Conservation (phyloP, 2,113 vertebrate species). For the Aptenodytes patagonicus region DNA sequence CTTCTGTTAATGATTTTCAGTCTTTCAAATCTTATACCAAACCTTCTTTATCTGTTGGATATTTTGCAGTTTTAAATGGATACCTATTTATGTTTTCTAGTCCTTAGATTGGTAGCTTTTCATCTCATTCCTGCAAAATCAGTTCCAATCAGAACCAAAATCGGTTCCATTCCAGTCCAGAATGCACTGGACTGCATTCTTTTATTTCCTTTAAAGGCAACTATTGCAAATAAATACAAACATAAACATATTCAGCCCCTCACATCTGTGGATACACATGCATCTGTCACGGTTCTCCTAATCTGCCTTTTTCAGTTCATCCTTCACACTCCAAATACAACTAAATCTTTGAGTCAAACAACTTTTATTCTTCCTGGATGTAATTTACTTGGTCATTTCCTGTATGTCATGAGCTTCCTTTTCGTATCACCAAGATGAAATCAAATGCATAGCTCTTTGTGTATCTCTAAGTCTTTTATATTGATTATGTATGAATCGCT, state of each 20-base stretch:
- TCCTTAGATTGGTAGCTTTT: constrained; percentile 19
- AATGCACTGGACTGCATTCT: not conserved
- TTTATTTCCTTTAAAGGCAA: constrained; percentile 11
- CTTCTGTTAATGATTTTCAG: not conserved
- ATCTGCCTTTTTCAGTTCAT: not conserved
- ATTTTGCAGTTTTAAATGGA: not conserved
- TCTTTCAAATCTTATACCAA: not conserved
- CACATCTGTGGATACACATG: not conserved
- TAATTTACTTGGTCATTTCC: not conserved
- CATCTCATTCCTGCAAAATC: constrained; percentile 44
- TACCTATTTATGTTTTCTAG: not conserved
- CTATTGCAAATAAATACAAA: not conserved
- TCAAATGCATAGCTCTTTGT: not conserved
- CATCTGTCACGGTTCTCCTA: not conserved
- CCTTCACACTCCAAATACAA: not conserved
- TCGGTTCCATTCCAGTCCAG: too few species aligned
- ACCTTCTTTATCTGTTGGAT: constrained; percentile 13
- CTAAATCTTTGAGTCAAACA: not conserved
- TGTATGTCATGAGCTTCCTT: not conserved
- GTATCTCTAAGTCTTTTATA: not conserved
- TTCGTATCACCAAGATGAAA: not conserved
- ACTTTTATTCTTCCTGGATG: not conserved
- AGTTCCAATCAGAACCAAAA: not conserved
- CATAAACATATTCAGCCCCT: not conserved
- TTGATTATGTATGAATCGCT: not conserved